Percentiles rank a stretch among this genome's conserved stretches.
Evolutionary conservation across 2,113 vertebrate genomes (phyloP).

Genomic region (Callipepla californica): DNA sequence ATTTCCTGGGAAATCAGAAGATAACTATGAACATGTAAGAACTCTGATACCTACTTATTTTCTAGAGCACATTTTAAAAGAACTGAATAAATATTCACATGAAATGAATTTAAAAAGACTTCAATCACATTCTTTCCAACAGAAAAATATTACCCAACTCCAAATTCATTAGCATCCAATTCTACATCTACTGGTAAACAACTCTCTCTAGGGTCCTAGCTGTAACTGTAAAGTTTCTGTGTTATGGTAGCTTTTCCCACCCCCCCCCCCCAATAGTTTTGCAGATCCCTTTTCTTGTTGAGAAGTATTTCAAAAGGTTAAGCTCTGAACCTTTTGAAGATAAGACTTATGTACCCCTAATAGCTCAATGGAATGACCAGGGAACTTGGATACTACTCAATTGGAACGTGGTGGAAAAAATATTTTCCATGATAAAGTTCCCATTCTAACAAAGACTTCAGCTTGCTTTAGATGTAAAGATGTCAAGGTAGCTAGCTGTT

Average conservation of each 20-base stretch:
- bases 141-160: neutral
- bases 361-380: neutral
- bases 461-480: neutral
- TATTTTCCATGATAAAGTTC: neutral
- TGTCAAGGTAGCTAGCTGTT: neutral
- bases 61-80: neutral
- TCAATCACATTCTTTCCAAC: neutral
- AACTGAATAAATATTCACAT: neutral
- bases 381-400: neutral
- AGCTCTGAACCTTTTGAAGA: neutral
- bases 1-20: neutral
- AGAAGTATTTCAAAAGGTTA: neutral
- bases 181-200: neutral
- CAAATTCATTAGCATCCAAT: neutral
- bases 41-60: neutral
- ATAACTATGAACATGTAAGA: neutral
- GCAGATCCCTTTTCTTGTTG: neutral
- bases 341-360: neutral
- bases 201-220: neutral
- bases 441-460: neutral
- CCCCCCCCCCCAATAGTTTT: neutral
- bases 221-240: neutral
- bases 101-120: neutral
- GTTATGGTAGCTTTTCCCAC: neutral
- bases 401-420: fast-evolving